Evolutionary conservation across 2,113 vertebrate species (phyloP).

Genomic region (Octodon degus): DNA sequence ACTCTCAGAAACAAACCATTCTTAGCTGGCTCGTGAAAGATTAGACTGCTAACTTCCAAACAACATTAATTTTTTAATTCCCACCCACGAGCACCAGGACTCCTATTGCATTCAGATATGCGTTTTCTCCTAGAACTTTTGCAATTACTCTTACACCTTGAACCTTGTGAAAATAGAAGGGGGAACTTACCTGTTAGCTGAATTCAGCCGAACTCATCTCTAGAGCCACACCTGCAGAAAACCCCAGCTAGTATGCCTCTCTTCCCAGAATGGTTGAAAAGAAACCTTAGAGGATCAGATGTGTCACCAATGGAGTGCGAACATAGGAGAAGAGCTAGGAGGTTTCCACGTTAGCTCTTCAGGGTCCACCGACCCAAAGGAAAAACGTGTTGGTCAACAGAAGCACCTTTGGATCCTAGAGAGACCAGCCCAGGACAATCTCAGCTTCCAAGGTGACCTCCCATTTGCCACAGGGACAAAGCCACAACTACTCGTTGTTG

Average conservation of each 20-base stretch:
- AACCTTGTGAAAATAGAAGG: conserved; percentile 28
- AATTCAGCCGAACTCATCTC: conserved; percentile 29
- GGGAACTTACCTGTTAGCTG: conserved; percentile 8
- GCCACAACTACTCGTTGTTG: not conserved
- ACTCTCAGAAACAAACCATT: conserved; percentile 23
- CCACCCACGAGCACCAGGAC: not conserved
- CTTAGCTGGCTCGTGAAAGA: conserved; percentile 22
- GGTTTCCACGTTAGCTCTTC: not conserved
- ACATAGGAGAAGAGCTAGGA: not conserved
- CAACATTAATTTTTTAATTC: conserved; percentile 63
- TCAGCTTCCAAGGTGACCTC: not conserved
- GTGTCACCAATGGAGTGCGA: not conserved
- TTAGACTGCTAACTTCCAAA: conserved; percentile 55
- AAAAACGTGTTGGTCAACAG: not conserved
- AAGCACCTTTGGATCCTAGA: not conserved
- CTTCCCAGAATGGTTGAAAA: not conserved
- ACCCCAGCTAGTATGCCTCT: not conserved
- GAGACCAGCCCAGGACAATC: not conserved
- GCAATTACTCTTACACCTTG: not conserved
- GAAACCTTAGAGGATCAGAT: not conserved
- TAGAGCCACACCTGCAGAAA: not conserved
- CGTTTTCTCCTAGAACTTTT: conserved; percentile 23
- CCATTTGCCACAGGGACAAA: conserved; percentile 7
- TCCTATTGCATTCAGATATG: not conserved
- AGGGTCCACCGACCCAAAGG: not conserved